Evolutionary conservation across 1,140 invertebrate species (phyloP).

Genomic region (Cepaea nemoralis): DNA sequence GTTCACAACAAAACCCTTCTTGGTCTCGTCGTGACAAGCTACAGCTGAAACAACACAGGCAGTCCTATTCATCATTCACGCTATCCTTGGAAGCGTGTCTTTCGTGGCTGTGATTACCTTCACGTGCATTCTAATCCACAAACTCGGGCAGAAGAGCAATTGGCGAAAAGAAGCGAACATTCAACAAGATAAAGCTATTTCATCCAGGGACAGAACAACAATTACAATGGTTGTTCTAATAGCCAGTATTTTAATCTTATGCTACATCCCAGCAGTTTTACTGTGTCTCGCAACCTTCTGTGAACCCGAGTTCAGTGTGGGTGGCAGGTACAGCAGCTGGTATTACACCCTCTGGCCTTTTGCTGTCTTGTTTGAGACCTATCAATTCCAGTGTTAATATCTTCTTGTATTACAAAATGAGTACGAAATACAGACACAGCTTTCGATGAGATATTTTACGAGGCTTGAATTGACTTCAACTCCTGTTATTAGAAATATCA

Average conservation of each 20-base stretch:
- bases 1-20: background rate
- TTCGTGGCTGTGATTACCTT: background rate
- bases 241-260: background rate
- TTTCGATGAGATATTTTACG: too few species aligned
- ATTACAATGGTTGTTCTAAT: constrained; percentile 7
- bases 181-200: background rate
- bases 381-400: constrained; percentile 6
- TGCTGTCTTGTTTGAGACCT: background rate
- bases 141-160: constrained; percentile 11
- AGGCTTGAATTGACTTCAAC: too few species aligned
- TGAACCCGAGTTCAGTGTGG: background rate
- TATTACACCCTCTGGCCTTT: constrained; percentile 8
- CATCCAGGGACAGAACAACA: background rate
- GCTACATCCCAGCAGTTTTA: background rate
- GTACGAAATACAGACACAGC: constrained; percentile 13
- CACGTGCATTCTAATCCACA: background rate
- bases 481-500: too few species aligned
- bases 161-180: background rate
- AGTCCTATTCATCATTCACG: background rate
- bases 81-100: background rate
- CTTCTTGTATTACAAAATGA: constrained; percentile 22
- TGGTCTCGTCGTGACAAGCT: background rate
- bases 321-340: background rate
- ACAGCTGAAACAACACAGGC: background rate
- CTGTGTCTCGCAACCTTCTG: background rate